Base-by-base conservation (phyloP, 2,888 invertebrate genomes). In the Tortricodes alternella region DNA sequence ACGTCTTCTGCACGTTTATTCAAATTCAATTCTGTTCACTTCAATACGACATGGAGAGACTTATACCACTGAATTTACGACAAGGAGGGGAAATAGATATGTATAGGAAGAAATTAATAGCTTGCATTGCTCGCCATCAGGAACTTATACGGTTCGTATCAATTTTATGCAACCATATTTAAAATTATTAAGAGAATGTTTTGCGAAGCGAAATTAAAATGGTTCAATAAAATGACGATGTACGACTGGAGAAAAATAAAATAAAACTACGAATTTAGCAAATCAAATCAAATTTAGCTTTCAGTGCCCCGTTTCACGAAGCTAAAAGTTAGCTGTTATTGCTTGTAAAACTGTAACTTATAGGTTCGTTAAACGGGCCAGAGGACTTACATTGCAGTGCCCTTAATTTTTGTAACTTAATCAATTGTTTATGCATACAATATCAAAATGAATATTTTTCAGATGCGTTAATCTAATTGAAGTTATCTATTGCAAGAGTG, bases 401-500 rank as follows among this genome's bases (percentile, higher is more conserved):
- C n/a, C n/a, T n/a, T n/a, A n/a, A n/a, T n/a, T n/a, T n/a, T n/a
- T n/a, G n/a, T n/a, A n/a, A n/a, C n/a, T n/a, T n/a, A n/a, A n/a
- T n/a, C n/a, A n/a, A n/a, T n/a, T n/a, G 19, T 21, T 8, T n/a
- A 2, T 9, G 2, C 0, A 15, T 6, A n/a, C n/a, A 24, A 16
- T n/a, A 34, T 9, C 18, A 0, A 1, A n/a, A n/a, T n/a, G 3
- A 3, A 18, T 18, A 3, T 3, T 3, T 78, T 76, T 43, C 72
- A 85, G 85, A 50, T 80, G 78, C 58, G 73, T 78, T 0, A 59
- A 68, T 35, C 60, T 80, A 59, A 60, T 85, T 21, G 80, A 83
- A 39, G 57, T 44, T 1, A 69, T 77, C 29, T 80, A 72, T 59
- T 71, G 77, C 0, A 77, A 74, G 59, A 77, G 81, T 0, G 75